Conservation (phyloP, 2,113 vertebrate species). For the Butorides virescens region DNA sequence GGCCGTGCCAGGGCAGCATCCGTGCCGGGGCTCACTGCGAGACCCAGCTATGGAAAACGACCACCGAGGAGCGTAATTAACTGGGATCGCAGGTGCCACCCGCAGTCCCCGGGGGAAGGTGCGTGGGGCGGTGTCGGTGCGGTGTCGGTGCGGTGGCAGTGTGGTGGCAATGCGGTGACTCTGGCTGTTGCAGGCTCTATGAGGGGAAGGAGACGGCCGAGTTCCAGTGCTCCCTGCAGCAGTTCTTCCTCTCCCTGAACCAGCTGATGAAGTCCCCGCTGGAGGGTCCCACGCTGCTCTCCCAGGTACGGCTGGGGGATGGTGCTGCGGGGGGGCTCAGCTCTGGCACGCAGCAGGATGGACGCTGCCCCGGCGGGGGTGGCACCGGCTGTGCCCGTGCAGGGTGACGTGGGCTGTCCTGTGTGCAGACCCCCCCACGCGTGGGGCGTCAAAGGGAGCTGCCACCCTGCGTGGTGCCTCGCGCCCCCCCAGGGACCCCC, state of each 20-base stretch:
- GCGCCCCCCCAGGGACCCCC: background rate
- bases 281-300: constrained; percentile 39
- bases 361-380: background rate
- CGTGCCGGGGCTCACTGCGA: rapidly evolving
- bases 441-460: background rate
- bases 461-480: rapidly evolving
- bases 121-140: too few species aligned
- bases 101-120: rapidly evolving
- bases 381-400: rapidly evolving
- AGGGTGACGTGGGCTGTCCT: background rate
- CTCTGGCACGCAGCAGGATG: rapidly evolving
- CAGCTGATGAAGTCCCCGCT: constrained; percentile 37
- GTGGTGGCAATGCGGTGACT: background rate
- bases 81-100: background rate
- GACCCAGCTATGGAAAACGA: rapidly evolving
- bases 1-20: background rate
- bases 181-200: constrained; percentile 44
- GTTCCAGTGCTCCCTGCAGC: constrained; percentile 10
- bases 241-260: constrained; percentile 27
- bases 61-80: rapidly evolving
- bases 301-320: background rate
- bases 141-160: background rate
- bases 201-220: constrained; percentile 42
- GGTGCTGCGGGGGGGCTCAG: background rate
- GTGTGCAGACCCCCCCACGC: background rate